Evolutionary conservation across 2,113 vertebrate species (phyloP), one percentile per base, ranked within the genome.

Genomic region (Percopsis transmontana): DNA sequence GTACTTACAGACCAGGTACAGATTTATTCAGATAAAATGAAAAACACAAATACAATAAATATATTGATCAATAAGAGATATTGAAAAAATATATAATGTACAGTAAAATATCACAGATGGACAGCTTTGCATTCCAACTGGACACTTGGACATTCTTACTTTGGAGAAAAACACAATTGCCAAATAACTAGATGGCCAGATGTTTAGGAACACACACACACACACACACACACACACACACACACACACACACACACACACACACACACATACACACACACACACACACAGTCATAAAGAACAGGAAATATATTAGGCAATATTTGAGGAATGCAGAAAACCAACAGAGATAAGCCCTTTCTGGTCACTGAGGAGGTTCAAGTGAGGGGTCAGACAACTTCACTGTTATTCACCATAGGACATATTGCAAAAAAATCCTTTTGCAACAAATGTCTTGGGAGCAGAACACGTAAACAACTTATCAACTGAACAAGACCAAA

Each of bases 161-260:
- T 56, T 55, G 15, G 19, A 45, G 20, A 55, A 57, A 79, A 53
- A 20, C n/a, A 51, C 61, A 66, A 27, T 72, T 64, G 52, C 62
- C 64, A 76, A 60, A 76, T 76, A 74, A 81, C 58, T 56, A 62
- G 62, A 86, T 78, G 72, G 81, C 77, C 85, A 87, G 80, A 79
- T 84, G 78, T n/a, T 66, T 52, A 15, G 70, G 47, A 42, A 56
- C 55, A 59, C 47, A 42, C 33, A 48, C 23, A 50, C 60, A 59
- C 55, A 59, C 42, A 47, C 68, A n/a, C 12, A 45, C 33, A 20
- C 62, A 38, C 42, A 64, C 24, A 68, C 20, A 66, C 19, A 69
- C 68, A 52, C 65, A 58, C 55, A 55, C 42, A 44, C 72, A 39
- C 54, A n/a, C 57, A 20, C 38, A 2, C n/a, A 18, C 14, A 23